A percentile compares a stretch with the other conserved stretches of the same genome.
Evolutionary conservation across 2,113 vertebrate genomes (phyloP).

Genomic region (Chelonoidis abingdonii): DNA sequence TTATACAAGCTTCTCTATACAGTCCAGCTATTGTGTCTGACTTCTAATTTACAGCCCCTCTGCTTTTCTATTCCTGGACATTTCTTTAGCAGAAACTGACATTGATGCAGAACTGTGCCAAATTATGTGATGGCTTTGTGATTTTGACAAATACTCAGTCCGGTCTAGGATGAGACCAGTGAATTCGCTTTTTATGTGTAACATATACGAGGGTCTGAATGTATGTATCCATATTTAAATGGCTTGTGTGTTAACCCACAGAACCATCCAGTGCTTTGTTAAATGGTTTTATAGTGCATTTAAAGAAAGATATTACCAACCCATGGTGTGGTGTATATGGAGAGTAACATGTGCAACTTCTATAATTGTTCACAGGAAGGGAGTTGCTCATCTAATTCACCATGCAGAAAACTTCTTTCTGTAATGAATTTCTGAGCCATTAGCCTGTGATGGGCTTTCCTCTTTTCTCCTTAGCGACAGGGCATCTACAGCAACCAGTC

Average conservation of each 20-base stretch:
- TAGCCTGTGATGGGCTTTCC: constrained; percentile 59
- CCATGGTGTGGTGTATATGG: constrained; percentile 1
- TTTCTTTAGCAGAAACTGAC: constrained; percentile 25
- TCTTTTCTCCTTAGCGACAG: constrained; percentile 72
- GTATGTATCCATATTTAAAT: constrained; percentile 12
- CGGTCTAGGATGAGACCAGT: background rate
- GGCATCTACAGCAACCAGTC: constrained; percentile 73
- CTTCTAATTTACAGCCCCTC: background rate
- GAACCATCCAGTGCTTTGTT: constrained; percentile 2
- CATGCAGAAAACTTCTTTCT: constrained; percentile 38
- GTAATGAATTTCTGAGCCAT: constrained; percentile 52
- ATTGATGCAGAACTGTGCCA: background rate
- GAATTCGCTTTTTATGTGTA: background rate
- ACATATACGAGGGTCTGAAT: constrained; percentile 37
- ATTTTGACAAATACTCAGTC: background rate
- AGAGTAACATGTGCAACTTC: constrained; percentile 20
- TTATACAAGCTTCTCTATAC: background rate
- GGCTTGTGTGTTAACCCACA: constrained; percentile 14
- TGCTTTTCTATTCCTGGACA: constrained; percentile 2
- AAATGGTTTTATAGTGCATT: constrained; percentile 10
- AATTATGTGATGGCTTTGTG: background rate
- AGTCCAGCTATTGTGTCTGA: background rate
- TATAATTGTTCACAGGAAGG: background rate
- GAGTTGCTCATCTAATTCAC: constrained; percentile 33
- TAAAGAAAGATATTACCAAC: background rate